phyloP scores from a whole-genome alignment of 2,113 vertebrate genomes.

The Apus apus region DNA sequence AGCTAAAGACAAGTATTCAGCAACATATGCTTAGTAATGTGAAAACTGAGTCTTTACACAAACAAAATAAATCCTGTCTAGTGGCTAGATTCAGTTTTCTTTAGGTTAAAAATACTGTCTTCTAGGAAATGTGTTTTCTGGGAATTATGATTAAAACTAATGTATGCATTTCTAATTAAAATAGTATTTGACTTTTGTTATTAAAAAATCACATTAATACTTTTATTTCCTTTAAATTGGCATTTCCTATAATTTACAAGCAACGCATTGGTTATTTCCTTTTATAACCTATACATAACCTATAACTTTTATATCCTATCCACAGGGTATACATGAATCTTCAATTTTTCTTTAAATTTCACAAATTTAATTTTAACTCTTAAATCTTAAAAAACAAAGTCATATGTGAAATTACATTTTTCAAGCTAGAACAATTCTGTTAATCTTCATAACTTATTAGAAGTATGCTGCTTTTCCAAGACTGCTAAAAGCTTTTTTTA shows the following conservation, averaged over 20 bases:
- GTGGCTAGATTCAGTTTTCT: neutral
- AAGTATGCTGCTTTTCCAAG: neutral
- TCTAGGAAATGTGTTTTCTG: neutral
- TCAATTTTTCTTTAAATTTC: neutral
- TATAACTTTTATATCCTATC: neutral
- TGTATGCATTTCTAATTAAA: neutral
- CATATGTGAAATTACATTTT: neutral
- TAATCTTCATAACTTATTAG: neutral
- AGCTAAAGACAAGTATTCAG: neutral
- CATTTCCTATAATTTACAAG: neutral
- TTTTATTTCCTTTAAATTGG: neutral
- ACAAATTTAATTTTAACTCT: neutral
- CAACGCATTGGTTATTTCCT: neutral
- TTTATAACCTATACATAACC: neutral
- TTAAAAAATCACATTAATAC: neutral
- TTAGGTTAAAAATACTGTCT: neutral
- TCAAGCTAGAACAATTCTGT: neutral
- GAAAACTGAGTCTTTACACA: neutral
- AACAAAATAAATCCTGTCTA: neutral
- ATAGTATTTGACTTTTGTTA: neutral
- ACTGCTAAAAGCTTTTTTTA: neutral
- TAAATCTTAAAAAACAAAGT: neutral
- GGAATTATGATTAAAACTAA: neutral
- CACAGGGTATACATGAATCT: neutral
- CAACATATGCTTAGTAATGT: neutral